A percentile compares a stretch with the other conserved stretches of the same genome.
Evolutionary conservation across 2,113 vertebrate genomes (phyloP).

Genomic region (Hippocampus zosterae): DNA sequence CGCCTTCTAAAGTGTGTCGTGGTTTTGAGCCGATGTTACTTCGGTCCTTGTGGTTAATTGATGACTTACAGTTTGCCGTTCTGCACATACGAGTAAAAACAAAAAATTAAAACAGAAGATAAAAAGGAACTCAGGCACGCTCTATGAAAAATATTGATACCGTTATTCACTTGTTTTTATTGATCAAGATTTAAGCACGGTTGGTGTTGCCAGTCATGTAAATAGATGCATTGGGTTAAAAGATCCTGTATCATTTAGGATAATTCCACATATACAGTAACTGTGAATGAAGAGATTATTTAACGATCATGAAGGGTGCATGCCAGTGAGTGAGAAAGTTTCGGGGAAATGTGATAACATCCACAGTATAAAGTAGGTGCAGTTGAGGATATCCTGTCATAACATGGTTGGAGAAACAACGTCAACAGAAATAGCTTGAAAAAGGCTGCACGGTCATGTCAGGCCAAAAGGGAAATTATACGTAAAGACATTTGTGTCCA

Average conservation of each 20-base stretch:
- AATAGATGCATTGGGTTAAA: neutral
- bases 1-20: neutral
- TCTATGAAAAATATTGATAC: neutral
- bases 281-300: neutral
- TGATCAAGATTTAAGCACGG: neutral
- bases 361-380: conserved; percentile 27
- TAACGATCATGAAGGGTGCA: conserved; percentile 3
- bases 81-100: too few relatives aligned
- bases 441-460: neutral
- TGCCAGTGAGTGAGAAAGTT: conserved; percentile 23
- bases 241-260: neutral
- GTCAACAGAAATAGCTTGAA: conserved; percentile 3
- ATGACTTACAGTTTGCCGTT: neutral
- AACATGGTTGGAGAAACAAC: conserved; percentile 18
- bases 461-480: neutral
- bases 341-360: conserved; percentile 37
- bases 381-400: conserved; percentile 60
- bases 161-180: neutral
- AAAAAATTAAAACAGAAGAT: neutral
- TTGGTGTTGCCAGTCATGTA: neutral
- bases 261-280: neutral
- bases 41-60: neutral
- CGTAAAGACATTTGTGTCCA: neutral
- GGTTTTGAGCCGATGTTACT: neutral
- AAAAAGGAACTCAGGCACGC: neutral